phyloP scores from a whole-genome alignment of 2,888 invertebrate species.

The Parasteatoda lunata region DNA sequence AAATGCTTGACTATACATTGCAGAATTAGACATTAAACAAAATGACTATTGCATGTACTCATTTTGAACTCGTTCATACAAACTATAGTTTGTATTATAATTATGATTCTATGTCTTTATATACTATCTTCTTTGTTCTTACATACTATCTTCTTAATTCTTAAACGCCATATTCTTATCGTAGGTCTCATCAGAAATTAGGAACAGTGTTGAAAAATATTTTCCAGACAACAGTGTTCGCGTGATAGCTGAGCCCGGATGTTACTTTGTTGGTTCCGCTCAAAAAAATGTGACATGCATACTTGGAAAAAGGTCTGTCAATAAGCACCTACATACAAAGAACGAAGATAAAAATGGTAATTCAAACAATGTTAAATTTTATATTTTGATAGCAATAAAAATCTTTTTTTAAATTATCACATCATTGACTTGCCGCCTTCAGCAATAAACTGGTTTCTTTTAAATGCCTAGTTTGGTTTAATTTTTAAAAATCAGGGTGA shows the following conservation, averaged over 20 bases:
- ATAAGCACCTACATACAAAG: too few relatives aligned
- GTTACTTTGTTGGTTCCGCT: slow-evolving; percentile 95
- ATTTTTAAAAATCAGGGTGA: neutral
- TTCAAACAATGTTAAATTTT: neutral
- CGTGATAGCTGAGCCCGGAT: slow-evolving; percentile 96
- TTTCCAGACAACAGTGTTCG: slow-evolving; percentile 84
- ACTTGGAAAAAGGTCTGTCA: slow-evolving; percentile 78
- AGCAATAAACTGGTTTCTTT: neutral
- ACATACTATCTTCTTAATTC: neutral
- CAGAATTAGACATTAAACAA: too few relatives aligned
- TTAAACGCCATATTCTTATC: neutral
- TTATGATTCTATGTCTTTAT: too few relatives aligned
- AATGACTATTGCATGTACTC: too few relatives aligned
- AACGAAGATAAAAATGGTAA: neutral
- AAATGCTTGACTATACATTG: too few relatives aligned
- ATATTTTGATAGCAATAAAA: neutral
- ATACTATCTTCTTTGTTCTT: too few relatives aligned
- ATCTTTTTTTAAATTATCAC: neutral
- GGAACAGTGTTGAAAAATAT: slow-evolving; percentile 84
- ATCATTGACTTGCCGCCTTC: neutral
- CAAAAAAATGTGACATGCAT: slow-evolving; percentile 92
- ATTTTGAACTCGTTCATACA: too few relatives aligned
- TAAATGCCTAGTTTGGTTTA: neutral
- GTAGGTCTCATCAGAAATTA: slow-evolving; percentile 83
- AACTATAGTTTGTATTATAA: too few relatives aligned